Conservation (phyloP, 2,888 invertebrate species). For the Phaedon cochleariae region DNA sequence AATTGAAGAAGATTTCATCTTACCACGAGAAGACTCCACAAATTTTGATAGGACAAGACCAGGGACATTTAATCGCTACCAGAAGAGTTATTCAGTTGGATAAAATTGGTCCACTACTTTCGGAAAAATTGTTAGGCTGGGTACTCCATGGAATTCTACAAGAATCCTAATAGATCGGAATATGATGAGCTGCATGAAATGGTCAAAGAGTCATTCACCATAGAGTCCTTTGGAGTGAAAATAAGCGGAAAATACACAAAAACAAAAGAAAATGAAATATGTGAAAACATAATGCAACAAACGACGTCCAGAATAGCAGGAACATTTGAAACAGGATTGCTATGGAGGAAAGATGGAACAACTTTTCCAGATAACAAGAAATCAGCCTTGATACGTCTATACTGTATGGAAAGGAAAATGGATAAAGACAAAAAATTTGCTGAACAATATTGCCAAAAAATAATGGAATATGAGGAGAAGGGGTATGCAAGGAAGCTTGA, state of each 20-base stretch:
- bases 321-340: no score
- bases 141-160: background rate
- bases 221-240: background rate
- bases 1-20: no score
- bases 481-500: background rate
- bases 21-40: no score
- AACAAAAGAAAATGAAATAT: slow-evolving; percentile 1
- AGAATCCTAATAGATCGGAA: background rate
- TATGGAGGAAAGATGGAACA: no score
- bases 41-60: no score
- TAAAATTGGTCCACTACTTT: no score
- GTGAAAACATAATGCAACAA: background rate
- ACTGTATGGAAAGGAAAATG: background rate
- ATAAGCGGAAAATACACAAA: background rate
- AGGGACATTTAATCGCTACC: no score
- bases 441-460: background rate
- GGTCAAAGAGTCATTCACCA: background rate
- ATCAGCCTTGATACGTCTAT: background rate
- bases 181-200: background rate
- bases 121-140: background rate
- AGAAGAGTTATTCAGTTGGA: no score
- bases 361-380: background rate
- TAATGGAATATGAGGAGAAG: background rate
- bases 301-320: no score
- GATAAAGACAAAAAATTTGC: background rate